Conservation (phyloP, 2,888 invertebrate genomes). For the Hirtodrosophila trivittata region DNA sequence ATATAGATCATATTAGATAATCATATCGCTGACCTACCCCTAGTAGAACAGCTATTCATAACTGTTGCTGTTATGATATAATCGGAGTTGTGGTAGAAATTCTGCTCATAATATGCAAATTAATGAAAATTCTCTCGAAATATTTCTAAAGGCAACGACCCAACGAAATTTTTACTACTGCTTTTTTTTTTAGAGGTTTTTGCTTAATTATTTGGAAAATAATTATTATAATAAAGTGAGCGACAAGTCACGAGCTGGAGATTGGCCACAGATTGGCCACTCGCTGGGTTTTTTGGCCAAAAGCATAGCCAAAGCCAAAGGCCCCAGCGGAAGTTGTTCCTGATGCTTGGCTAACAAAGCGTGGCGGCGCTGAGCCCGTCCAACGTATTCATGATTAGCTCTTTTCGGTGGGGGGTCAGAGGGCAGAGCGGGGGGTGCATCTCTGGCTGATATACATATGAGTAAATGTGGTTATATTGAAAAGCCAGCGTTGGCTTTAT, state of each 20-base stretch:
- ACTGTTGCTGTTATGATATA: constrained; percentile 40
- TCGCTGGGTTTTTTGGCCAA: constrained; percentile 15
- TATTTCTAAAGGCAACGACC: constrained; percentile 60
- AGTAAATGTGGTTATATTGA: constrained; percentile 9
- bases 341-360: constrained; percentile 84
- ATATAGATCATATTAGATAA: background rate
- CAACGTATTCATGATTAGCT: constrained; percentile 69
- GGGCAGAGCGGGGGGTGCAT: background rate
- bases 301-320: constrained; percentile 14
- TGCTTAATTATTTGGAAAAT: constrained; percentile 39
- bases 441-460: background rate
- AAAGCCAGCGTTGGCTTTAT: constrained; percentile 54
- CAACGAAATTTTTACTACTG: constrained; percentile 17
- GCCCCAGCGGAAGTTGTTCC: constrained; percentile 81
- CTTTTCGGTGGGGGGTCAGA: constrained; percentile 1
- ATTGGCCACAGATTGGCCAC: constrained; percentile 41
- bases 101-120: constrained; percentile 43
- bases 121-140: constrained; percentile 19
- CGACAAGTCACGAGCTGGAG: constrained; percentile 49
- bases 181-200: background rate
- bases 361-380: constrained; percentile 79
- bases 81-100: constrained; percentile 15
- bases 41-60: constrained; percentile 16
- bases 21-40: constrained; percentile 42
- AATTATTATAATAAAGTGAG: constrained; percentile 74